A percentile compares a stretch with the other conserved stretches of the same genome.
Conservation (phyloP, 2,888 invertebrate species). For the Orthosia gracilis region DNA sequence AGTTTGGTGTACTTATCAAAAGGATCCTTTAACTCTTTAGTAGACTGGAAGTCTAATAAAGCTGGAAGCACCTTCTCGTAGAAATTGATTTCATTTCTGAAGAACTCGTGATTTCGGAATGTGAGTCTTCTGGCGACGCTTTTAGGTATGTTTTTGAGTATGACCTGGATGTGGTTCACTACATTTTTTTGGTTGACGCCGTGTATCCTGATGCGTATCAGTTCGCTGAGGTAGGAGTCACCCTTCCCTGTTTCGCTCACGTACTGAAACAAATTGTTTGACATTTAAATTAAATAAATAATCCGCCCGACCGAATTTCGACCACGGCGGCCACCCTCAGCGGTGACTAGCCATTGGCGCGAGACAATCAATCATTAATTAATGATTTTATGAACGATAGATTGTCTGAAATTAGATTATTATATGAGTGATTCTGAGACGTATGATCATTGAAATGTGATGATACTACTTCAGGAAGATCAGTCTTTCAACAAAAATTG, state of each 20-base stretch:
- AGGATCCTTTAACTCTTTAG: conserved; percentile 83
- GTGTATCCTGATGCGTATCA: conserved; percentile 91
- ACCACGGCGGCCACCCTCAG: too few species aligned
- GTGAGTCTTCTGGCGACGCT: conserved; percentile 92
- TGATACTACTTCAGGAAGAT: too few species aligned
- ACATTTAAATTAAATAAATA: too few species aligned
- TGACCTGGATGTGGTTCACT: conserved; percentile 85
- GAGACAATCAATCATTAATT: too few species aligned
- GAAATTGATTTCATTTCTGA: conserved; percentile 93
- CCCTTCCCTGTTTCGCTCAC: conserved; percentile 91
- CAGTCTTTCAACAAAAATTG: not conserved
- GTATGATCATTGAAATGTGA: too few species aligned
- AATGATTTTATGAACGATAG: too few species aligned
- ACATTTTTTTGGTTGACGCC: conserved; percentile 79
- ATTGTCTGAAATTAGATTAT: too few species aligned
- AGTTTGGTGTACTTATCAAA: conserved; percentile 89
- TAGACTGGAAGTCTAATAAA: conserved; percentile 84
- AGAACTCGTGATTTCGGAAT: conserved; percentile 93
- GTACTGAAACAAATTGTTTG: conserved; percentile 74
- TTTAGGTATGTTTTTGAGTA: conserved; percentile 93
- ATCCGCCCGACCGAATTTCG: too few species aligned
- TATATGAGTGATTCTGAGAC: too few species aligned
- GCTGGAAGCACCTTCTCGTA: conserved; percentile 90
- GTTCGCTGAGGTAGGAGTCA: conserved; percentile 93
- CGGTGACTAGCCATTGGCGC: too few species aligned